A percentile compares a stretch with the other conserved stretches of the same genome.
phyloP scores from a whole-genome alignment of 2,888 invertebrate genomes.

The Perizoma affinitatum region DNA sequence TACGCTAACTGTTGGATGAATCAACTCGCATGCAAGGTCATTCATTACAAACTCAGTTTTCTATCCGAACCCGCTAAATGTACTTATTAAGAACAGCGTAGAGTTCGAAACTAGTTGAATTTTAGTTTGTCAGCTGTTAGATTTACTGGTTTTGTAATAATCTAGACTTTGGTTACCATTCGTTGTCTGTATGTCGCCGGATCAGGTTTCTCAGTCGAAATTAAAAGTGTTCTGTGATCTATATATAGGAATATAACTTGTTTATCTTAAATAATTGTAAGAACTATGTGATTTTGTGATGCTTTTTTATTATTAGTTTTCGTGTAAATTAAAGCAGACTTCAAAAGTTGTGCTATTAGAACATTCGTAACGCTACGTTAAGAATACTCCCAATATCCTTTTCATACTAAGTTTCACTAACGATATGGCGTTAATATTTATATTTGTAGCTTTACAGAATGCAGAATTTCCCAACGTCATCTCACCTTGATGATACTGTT shows the following conservation, averaged over 20 bases:
- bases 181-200: conserved; percentile 49
- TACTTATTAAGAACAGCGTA: conserved; percentile 38
- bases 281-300: conserved; percentile 4
- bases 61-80: conserved; percentile 26
- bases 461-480: conserved; percentile 25
- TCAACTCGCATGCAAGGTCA: conserved; percentile 50
- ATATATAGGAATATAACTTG: conserved; percentile 12
- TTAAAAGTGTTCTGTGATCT: conserved; percentile 36
- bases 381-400: conserved; percentile 2
- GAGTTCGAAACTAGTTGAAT: conserved; percentile 38
- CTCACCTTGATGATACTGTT: conserved; percentile 33
- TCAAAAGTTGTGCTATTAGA: not conserved
- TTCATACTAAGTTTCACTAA: conserved; percentile 16
- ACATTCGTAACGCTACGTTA: not conserved
- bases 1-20: conserved; percentile 59
- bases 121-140: conserved; percentile 17
- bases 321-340: not conserved
- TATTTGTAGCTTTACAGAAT: conserved; percentile 16
- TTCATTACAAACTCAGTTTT: conserved; percentile 38
- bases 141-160: conserved; percentile 40
- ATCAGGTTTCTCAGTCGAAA: conserved; percentile 48
- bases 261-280: conserved; percentile 11
- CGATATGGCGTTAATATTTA: conserved; percentile 16
- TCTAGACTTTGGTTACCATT: conserved; percentile 52
- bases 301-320: not conserved